Conservation (phyloP, 2,888 invertebrate species). For the Eupithecia dodoneata region DNA sequence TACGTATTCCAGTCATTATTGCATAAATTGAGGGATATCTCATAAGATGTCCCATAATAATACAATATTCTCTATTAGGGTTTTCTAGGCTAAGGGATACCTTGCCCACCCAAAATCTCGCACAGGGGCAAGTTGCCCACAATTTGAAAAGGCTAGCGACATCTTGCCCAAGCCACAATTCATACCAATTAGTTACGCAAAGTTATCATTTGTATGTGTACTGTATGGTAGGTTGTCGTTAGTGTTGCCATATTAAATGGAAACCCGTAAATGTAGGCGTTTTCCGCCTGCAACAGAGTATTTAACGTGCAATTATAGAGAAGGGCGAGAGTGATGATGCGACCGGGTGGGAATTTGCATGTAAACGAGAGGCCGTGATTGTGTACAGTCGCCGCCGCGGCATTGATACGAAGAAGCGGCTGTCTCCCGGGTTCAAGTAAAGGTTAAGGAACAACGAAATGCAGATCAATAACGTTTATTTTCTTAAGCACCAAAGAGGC, state of each 20-base stretch:
- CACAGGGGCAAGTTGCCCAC: background rate
- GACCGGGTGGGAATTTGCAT: slow-evolving; percentile 61
- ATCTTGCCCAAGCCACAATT: too few species aligned
- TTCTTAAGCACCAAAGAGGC: background rate
- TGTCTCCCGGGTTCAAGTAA: background rate
- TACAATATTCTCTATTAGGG: too few species aligned
- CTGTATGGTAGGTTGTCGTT: background rate
- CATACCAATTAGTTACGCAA: background rate
- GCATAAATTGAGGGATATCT: background rate
- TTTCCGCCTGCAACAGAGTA: slow-evolving; percentile 5
- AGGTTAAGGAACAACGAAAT: background rate
- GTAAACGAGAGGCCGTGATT: slow-evolving; percentile 65
- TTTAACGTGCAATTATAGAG: slow-evolving; percentile 33
- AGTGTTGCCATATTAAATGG: background rate
- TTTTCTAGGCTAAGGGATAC: background rate
- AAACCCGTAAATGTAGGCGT: background rate
- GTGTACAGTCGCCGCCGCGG: slow-evolving; percentile 48
- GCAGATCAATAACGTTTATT: background rate
- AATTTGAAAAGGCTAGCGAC: too few species aligned
- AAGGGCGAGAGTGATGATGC: slow-evolving; percentile 31
- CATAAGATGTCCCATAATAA: too few species aligned
- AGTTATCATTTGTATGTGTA: background rate
- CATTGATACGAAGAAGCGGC: slow-evolving; percentile 10
- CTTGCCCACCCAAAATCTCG: background rate
- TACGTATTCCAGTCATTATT: background rate